These are phyloP conservation scores for Pocota personata DNA, from an alignment of 2,888 invertebrate species.

Conservation along the genomic window DNA sequence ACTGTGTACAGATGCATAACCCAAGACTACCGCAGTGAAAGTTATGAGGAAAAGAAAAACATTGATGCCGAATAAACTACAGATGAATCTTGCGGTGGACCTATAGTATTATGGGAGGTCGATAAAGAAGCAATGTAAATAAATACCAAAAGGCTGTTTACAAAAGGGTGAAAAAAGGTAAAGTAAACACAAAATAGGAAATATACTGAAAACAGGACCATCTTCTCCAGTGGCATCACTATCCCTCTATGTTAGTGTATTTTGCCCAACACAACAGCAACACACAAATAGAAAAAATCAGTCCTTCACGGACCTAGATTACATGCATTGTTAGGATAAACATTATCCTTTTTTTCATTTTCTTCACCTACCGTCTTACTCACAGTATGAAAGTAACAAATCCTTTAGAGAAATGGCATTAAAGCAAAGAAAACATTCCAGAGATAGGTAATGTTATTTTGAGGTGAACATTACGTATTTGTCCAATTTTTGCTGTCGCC, in stretches of 20 bases:
- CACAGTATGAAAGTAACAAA: conserved; percentile 1
- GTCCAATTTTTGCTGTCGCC: conserved; percentile 8
- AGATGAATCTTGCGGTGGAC: conserved; percentile 49
- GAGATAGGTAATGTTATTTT: conserved; percentile 39
- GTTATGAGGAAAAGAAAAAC: conserved; percentile 24
- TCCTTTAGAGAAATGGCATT: conserved; percentile 40
- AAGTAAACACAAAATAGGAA: conserved; percentile 46
- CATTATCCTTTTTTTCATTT: conserved; percentile 29
- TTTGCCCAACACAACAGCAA: conserved; percentile 30
- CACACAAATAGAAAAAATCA: conserved; percentile 27
- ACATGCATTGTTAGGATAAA: conserved; percentile 53
- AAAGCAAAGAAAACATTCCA: conserved; percentile 38
- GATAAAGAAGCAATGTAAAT: conserved; percentile 60
- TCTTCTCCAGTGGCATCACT: conserved; percentile 27
- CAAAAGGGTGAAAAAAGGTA: conserved; percentile 58
- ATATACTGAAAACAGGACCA: conserved; percentile 28
- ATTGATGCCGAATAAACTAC: conserved; percentile 41
- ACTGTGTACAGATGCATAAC: conserved; percentile 20
- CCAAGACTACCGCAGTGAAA: conserved; percentile 21
- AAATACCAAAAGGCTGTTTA: conserved; percentile 64
- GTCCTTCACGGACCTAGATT: conserved; percentile 37
- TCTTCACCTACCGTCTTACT: not conserved
- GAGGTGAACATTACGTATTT: conserved; percentile 30
- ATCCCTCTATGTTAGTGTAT: conserved; percentile 22
- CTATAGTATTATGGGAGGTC: conserved; percentile 48